These are phyloP conservation scores for Pedicia rivosa DNA, from an alignment of 2,888 invertebrate species.

Conservation along the genomic window DNA sequence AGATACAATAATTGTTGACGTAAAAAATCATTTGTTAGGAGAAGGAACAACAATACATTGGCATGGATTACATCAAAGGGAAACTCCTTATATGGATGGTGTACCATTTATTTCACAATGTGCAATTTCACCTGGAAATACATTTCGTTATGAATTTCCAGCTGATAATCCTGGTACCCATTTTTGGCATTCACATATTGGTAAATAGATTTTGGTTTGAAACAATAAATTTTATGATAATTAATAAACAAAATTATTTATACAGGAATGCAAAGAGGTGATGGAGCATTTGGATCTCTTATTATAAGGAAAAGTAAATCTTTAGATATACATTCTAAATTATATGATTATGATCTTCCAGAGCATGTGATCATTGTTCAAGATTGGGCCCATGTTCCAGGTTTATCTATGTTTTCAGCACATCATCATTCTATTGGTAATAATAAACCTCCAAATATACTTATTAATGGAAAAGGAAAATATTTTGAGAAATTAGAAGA, in stretches of 20 bases:
- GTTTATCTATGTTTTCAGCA: constrained; percentile 58
- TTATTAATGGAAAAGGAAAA: constrained; percentile 69
- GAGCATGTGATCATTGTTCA: constrained; percentile 60
- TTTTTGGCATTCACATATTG: constrained; percentile 68
- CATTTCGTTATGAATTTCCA: constrained; percentile 58
- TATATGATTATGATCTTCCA: constrained; percentile 62
- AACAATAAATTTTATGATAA: too few species aligned
- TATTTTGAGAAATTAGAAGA: constrained; percentile 16
- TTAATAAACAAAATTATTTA: constrained; percentile 5
- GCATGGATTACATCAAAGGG: constrained; percentile 74
- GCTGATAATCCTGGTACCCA: constrained; percentile 66
- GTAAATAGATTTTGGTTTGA: too few species aligned
- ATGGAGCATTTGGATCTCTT: constrained; percentile 67
- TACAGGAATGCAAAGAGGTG: constrained; percentile 68
- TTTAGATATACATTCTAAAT: constrained; percentile 41
- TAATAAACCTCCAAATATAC: constrained; percentile 65
- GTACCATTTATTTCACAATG: constrained; percentile 77
- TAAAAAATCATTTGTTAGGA: constrained; percentile 59
- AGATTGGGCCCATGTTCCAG: constrained; percentile 67
- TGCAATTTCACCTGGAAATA: constrained; percentile 57
- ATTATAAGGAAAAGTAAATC: constrained; percentile 52
- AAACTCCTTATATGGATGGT: constrained; percentile 76
- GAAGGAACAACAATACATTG: constrained; percentile 81
- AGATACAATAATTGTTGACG: constrained; percentile 70
- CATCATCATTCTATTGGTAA: constrained; percentile 71